phyloP scores from a whole-genome alignment of 2,113 vertebrate genomes.

The Danionella cerebrum region DNA sequence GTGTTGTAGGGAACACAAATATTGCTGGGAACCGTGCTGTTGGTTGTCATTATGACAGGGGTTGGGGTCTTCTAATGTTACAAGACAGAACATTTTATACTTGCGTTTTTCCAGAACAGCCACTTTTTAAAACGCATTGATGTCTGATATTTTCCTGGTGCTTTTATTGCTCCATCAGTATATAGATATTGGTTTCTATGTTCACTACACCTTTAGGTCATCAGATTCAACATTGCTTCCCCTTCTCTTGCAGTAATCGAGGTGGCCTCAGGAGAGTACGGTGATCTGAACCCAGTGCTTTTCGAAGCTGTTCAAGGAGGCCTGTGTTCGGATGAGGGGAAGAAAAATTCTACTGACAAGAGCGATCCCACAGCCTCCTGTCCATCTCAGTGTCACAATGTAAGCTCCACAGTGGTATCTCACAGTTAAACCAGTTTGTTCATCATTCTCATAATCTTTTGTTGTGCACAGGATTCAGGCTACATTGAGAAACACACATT shows the following conservation, averaged over 20 bases:
- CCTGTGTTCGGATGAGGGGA: slow-evolving; percentile 79
- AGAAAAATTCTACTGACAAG: slow-evolving; percentile 82
- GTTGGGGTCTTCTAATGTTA: no score
- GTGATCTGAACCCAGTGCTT: slow-evolving; percentile 90
- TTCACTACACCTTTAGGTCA: no score
- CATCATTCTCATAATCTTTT: not conserved
- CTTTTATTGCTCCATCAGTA: no score
- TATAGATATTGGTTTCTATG: no score
- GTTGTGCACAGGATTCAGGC: slow-evolving; percentile 66
- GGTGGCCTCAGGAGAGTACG: slow-evolving; percentile 93
- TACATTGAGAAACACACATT: slow-evolving; percentile 92
- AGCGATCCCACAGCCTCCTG: slow-evolving; percentile 63
- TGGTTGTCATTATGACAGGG: no score
- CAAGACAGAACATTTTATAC: no score
- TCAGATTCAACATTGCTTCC: not conserved
- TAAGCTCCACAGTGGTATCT: no score
- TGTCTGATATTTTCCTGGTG: no score
- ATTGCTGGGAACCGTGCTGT: no score
- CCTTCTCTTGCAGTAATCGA: slow-evolving; percentile 78
- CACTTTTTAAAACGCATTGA: no score
- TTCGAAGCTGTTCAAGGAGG: slow-evolving; percentile 92
- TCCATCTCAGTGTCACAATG: slow-evolving; percentile 66
- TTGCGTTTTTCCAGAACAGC: no score
- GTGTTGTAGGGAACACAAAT: no score
- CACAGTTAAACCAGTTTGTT: not conserved